A percentile compares a stretch with the other conserved stretches of the same genome.
Evolutionary conservation across 1,140 invertebrate genomes (phyloP).

Genomic region (Philotrypesis tridentata): DNA sequence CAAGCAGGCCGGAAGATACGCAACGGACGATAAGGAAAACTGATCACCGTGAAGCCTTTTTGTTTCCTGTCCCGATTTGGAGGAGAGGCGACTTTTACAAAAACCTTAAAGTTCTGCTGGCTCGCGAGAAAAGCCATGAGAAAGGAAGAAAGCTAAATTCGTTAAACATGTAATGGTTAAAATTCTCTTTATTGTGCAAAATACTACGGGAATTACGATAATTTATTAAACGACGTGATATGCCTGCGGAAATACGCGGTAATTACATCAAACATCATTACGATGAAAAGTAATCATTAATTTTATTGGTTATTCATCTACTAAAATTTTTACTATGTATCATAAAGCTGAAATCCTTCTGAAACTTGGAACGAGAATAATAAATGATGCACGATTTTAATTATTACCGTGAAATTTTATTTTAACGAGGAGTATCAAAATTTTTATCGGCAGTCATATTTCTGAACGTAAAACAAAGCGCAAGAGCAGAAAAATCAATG

Average conservation of each 20-base stretch:
- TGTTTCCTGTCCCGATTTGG: slow-evolving; percentile 1
- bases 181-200: not conserved
- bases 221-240: not conserved
- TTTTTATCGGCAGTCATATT: slow-evolving; percentile 1
- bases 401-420: slow-evolving; percentile 10
- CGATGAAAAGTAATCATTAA: slow-evolving; percentile 20
- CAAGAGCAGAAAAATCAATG: slow-evolving; percentile 2
- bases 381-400: slow-evolving; percentile 18
- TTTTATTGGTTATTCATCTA: slow-evolving; percentile 7
- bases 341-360: slow-evolving; percentile 19
- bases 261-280: not conserved
- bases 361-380: slow-evolving; percentile 4
- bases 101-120: not conserved
- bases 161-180: not conserved
- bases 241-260: not conserved
- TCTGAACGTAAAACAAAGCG: slow-evolving; percentile 7
- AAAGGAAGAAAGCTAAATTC: not conserved
- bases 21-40: slow-evolving; percentile 63
- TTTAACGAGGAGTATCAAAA: not conserved
- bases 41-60: slow-evolving; percentile 56
- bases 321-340: slow-evolving; percentile 17
- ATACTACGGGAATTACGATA: not conserved
- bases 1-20: slow-evolving; percentile 60
- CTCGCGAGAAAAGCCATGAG: not conserved
- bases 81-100: not conserved